These are phyloP conservation scores for Argynnis bischoffii DNA, from an alignment of 2,888 invertebrate genomes.

Conservation along the genomic window DNA sequence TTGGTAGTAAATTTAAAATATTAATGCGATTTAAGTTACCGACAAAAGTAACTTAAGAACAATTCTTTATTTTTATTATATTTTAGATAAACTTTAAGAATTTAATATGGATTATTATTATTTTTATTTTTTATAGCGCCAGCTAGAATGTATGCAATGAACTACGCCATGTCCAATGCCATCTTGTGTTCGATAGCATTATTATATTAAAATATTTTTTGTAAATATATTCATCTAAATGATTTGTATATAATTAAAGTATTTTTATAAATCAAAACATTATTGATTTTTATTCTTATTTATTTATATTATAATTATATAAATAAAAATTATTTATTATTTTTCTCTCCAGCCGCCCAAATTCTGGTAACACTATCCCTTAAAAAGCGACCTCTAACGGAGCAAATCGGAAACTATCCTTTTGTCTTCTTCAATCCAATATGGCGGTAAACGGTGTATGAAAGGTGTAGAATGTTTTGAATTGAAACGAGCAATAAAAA, in stretches of 20 bases:
- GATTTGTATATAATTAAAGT: too few species aligned
- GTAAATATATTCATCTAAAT: too few species aligned
- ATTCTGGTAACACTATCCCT: constrained; percentile 52
- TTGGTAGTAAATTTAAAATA: too few species aligned
- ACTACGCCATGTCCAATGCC: neutral
- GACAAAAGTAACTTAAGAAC: too few species aligned
- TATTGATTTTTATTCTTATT: neutral
- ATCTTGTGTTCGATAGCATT: constrained; percentile 24
- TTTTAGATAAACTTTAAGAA: too few species aligned
- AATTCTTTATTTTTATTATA: too few species aligned
- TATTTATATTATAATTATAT: neutral
- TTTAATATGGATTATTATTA: too few species aligned
- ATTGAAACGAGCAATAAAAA: constrained; percentile 70
- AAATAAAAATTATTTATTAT: neutral
- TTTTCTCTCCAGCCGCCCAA: constrained; percentile 31
- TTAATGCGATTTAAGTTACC: too few species aligned
- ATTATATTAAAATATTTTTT: neutral
- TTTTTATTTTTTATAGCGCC: constrained; percentile 4
- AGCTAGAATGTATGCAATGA: neutral
- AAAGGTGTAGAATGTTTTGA: constrained; percentile 80
- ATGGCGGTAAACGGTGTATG: constrained; percentile 80
- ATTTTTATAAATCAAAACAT: neutral
- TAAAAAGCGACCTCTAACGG: constrained; percentile 55
- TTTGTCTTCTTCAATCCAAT: constrained; percentile 79
- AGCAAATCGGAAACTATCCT: constrained; percentile 52